Percentiles rank a stretch among this genome's conserved stretches.
phyloP scores from a whole-genome alignment of 2,888 invertebrate genomes.

The Argyresthia albistria region DNA sequence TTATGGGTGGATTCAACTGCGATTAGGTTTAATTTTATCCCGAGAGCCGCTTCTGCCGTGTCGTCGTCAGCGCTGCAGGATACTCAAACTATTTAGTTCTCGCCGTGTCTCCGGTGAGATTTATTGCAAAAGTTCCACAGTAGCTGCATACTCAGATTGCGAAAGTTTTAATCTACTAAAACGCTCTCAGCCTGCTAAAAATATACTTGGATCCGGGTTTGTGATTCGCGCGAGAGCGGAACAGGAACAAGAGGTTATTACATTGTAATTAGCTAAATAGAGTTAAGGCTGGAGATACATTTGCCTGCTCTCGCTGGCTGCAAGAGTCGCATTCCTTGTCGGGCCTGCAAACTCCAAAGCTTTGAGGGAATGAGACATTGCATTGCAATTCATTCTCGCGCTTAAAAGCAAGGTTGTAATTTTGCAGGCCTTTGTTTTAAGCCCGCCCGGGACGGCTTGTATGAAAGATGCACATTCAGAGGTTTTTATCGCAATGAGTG shows the following conservation, averaged over 20 bases:
- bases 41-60: neutral
- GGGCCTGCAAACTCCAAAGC: slow-evolving; percentile 52
- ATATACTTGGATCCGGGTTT: neutral
- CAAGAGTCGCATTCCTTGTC: slow-evolving; percentile 31
- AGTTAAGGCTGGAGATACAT: no score
- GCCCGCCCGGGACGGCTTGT: slow-evolving; percentile 32
- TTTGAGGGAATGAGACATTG: slow-evolving; percentile 64
- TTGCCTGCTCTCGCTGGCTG: no score
- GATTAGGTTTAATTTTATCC: slow-evolving; percentile 42
- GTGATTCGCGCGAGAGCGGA: neutral
- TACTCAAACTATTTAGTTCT: slow-evolving; percentile 17
- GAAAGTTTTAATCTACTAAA: slow-evolving; percentile 10
- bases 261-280: no score
- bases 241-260: no score
- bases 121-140: slow-evolving; percentile 26
- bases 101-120: slow-evolving; percentile 13
- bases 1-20: slow-evolving; percentile 23
- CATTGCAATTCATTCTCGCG: slow-evolving; percentile 66
- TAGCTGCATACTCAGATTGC: slow-evolving; percentile 14
- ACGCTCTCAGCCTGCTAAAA: slow-evolving; percentile 15
- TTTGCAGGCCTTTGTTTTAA: slow-evolving; percentile 63
- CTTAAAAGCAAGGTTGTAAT: slow-evolving; percentile 70
- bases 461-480: slow-evolving; percentile 66
- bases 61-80: slow-evolving; percentile 14
- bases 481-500: slow-evolving; percentile 44